Base-by-base conservation (phyloP, 1,140 invertebrate species). In the Drosophila tropicalis region DNA sequence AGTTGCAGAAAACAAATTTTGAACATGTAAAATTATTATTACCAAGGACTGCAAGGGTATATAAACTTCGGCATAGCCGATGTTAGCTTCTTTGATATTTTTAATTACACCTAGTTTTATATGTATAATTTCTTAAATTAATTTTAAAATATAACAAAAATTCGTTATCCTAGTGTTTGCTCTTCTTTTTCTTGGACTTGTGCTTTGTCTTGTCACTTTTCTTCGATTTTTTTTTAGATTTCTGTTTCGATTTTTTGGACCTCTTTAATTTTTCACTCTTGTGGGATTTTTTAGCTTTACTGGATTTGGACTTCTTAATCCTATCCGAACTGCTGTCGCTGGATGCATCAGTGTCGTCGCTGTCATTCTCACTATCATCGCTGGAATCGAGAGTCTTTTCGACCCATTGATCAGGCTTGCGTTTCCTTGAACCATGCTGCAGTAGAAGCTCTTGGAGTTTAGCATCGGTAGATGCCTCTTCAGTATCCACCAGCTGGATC, bases 191-290 rank as follows among this genome's bases (percentile, higher is more conserved):
- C 25, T 90, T 89, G 1, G 68, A 13, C 15, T 89, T 89, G 40
- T 76, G 73, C 36, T 68, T 76, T n/a, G 76, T 62, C 65, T 71
- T 80, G 2, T 89, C 91, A 29, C 72, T 74, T 70, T 91, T 91
- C 22, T 87, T 90, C 1, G 90, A 81, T 57, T 90, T 92, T 69
- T 91, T 90, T 70, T 92, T 87, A 0, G 61, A 32, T 15, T 87
- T 87, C 9, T 72, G 44, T 36, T 87, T 81, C 0, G 82, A 68
- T 67, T 83, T 79, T 54, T 82, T 89, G 2, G 79, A 70, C 56
- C 86, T 91, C 51, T 91, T 91, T 3, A 75, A 68, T 19, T 69
- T 70, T 15, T 62, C 62, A 15, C 62, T 85, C 12, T 84, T 84
- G 40, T 90, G 89, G 2, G 77, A 68, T 36, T 81, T 86, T 51